Evolutionary conservation across 2,113 vertebrate genomes (phyloP), one percentile per base, ranked within the genome.

Genomic region (Bubo blakistoni): DNA sequence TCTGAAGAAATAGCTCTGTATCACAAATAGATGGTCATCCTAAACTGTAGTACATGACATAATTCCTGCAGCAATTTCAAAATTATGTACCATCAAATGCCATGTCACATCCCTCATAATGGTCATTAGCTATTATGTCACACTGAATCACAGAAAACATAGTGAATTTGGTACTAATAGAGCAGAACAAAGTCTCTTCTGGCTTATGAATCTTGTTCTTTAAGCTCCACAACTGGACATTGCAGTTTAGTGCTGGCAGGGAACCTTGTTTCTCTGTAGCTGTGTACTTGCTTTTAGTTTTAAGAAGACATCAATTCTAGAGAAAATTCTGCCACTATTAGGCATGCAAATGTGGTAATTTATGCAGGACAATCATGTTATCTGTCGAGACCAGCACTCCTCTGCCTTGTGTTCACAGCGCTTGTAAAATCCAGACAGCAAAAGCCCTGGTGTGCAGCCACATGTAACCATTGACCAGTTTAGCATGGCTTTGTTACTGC

Each of bases 41-140:
- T 91, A 59, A 91, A 61, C 44, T 63, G 58, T 57, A 57, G 49
- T 78, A 76, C 42, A 42, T 34, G 49, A 57, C 40, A 51, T 90
- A 66, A 93, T 96, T 88, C 71, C 78, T 87, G 73, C 36, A 94
- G 70, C 93, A 69, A 6, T 91, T 91, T 95, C 26, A 90, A 61
- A 96, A 78, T 85, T 69, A 76, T 57, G 79, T 80, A 76, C 71
- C 84, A 51, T 91, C 74, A 85, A 87, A 94, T 82, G 62, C 47
- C 62, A 34, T 54, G 74, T 91, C 81, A 79, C 2, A 0, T 92
- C 49, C 46, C 74, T 91, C 54, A 79, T 89, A 69, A 82, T 72
- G 66, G 57, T 85, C 81, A 65, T 92, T 91, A 96, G 84, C 89
- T 88, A 51, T 93, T 85, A 67, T 85, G 94, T 96, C 90, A 81